phyloP scores from a whole-genome alignment of 2,797 vertebrate species.

The Smutsia gigantea region DNA sequence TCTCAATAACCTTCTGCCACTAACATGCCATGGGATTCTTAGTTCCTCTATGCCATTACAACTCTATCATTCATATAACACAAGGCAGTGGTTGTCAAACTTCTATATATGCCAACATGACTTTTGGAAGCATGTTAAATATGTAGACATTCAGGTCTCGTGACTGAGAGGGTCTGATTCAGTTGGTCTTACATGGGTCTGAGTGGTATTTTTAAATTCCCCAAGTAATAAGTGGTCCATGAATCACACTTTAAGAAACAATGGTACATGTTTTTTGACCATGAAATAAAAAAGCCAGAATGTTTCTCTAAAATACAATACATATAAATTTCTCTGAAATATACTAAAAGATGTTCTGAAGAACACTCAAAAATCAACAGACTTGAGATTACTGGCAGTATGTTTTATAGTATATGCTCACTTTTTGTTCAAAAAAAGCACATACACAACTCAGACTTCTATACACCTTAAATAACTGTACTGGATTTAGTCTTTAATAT shows the following conservation, averaged over 20 bases:
- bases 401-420: background rate
- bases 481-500: background rate
- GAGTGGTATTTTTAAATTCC: background rate
- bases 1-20: background rate
- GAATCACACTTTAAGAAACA: background rate
- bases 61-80: background rate
- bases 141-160: background rate
- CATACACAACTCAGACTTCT: background rate
- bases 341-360: background rate
- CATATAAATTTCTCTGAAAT: background rate
- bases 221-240: background rate
- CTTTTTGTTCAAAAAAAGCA: background rate
- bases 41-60: background rate
- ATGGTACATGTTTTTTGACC: background rate
- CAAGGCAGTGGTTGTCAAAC: background rate
- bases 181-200: background rate
- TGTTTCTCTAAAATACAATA: background rate
- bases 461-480: background rate
- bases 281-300: background rate
- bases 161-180: background rate
- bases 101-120: background rate
- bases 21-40: background rate
- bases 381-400: background rate
- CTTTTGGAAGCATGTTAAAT: background rate
- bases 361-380: background rate